phyloP scores from a whole-genome alignment of 2,797 vertebrate species.

The Cottoperca gobio region DNA sequence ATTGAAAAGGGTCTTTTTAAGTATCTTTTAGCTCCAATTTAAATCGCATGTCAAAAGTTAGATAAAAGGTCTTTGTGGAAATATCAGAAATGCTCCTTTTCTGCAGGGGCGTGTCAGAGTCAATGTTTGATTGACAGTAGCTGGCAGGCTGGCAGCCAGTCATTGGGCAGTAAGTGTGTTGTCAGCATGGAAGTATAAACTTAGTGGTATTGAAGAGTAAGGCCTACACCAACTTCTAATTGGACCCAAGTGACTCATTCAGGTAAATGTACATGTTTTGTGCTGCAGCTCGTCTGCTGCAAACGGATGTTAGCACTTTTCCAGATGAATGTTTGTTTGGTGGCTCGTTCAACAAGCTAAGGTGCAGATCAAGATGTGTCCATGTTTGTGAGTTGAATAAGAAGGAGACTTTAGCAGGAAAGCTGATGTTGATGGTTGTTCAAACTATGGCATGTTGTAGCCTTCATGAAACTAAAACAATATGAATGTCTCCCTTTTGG shows the following conservation, averaged over 20 bases:
- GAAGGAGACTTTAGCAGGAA: background rate
- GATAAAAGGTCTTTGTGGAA: background rate
- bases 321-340: background rate
- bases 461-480: background rate
- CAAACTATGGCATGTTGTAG: background rate
- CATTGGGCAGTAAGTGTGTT: too few relatives aligned
- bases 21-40: too few relatives aligned
- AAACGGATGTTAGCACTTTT: background rate
- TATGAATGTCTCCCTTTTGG: background rate
- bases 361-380: background rate
- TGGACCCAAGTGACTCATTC: background rate
- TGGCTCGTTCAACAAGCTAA: background rate
- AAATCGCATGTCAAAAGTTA: too few relatives aligned
- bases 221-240: background rate
- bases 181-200: too few relatives aligned
- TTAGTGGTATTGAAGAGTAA: background rate
- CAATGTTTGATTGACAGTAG: background rate
- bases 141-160: background rate
- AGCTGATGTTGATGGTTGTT: background rate
- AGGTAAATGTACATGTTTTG: background rate
- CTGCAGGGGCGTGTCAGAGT: background rate
- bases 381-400: background rate
- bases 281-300: background rate
- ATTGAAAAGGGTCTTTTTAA: too few relatives aligned
- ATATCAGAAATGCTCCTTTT: background rate